Base-by-base conservation (phyloP, 2,797 vertebrate species). In the Rhabdophis nuchalis region DNA sequence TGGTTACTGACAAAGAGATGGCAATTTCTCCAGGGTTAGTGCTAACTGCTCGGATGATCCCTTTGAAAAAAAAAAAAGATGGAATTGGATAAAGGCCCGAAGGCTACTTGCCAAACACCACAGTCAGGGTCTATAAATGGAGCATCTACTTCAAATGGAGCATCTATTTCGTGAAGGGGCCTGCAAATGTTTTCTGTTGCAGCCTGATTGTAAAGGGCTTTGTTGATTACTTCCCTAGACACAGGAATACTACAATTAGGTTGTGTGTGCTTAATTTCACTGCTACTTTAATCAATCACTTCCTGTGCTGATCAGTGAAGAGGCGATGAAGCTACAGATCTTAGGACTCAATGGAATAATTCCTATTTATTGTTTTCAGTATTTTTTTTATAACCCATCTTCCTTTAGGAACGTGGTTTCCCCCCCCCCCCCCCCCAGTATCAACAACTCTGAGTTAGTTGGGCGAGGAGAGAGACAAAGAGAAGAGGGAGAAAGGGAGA, bases 21-120 rank as follows among this genome's bases (percentile, higher is more conserved):
- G 94, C 93, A 95, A 90, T 95, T 97, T 94, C 94, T 96, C 95
- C 93, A 88, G 93, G 94, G 64, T 25, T 89, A n/a, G 94, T 94
- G 95, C 95, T 95, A 94, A 89, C 94, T 96, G 95, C 95, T 25
- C 0, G 95, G 95, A 96, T 93, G 95, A 93, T 93, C 25, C 36
- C 72, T 82, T 82, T 46, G 9, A 77, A 77, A 77, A 96, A 32
- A 77, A 77, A 77, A 96, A 32, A 93, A 91, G 92, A 54, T 88
- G 52, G 93, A 90, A 91, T 90, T 93, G 93, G 61, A 14, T 9
- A 23, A 53, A 86, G 36, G 60, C 14, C 18, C 12, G 3, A 89
- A 86, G 57, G 82, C 57, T 68, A 10, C 52, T 18, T 57, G 36
- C 20, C 92, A 92, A 36, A 72, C 60, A 18, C 53, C 9, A 57